phyloP scores from a whole-genome alignment of 2,797 vertebrate species.

The Pyrocephalus nanus region DNA sequence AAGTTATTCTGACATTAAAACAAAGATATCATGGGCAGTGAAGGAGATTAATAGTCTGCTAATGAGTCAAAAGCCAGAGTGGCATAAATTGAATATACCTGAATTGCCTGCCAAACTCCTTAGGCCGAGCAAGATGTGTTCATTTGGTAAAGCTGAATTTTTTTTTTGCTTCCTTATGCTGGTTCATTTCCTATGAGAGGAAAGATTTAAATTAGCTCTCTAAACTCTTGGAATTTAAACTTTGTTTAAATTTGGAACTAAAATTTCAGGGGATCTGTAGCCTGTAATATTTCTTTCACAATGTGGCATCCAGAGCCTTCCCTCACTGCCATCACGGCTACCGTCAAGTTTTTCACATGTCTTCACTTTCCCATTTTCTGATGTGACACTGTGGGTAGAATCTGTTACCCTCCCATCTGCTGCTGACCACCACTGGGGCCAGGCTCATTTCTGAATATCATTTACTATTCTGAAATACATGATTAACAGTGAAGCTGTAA shows the following conservation, averaged over 20 bases:
- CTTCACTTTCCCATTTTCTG: background rate
- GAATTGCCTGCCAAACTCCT: background rate
- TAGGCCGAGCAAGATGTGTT: background rate
- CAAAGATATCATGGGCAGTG: background rate
- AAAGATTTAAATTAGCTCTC: background rate
- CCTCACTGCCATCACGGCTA: background rate
- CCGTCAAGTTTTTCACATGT: background rate
- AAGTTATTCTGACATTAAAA: background rate
- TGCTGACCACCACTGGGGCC: conserved; percentile 14
- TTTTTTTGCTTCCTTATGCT: background rate
- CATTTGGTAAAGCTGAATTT: background rate
- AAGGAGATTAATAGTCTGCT: background rate
- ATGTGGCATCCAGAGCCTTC: background rate
- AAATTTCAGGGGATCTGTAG: background rate
- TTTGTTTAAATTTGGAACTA: background rate
- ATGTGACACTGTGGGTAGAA: conserved; percentile 7
- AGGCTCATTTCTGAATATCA: conserved; percentile 7
- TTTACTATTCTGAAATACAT: conserved; percentile 31
- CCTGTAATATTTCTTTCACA: background rate
- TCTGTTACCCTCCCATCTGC: conserved; percentile 52
- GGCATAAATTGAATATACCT: background rate
- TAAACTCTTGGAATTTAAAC: background rate
- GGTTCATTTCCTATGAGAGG: background rate
- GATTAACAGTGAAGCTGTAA: conserved; percentile 14
- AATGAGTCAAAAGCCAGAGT: background rate